Evolutionary conservation across 2,113 vertebrate genomes (phyloP).

Genomic region (Mobula hypostoma): DNA sequence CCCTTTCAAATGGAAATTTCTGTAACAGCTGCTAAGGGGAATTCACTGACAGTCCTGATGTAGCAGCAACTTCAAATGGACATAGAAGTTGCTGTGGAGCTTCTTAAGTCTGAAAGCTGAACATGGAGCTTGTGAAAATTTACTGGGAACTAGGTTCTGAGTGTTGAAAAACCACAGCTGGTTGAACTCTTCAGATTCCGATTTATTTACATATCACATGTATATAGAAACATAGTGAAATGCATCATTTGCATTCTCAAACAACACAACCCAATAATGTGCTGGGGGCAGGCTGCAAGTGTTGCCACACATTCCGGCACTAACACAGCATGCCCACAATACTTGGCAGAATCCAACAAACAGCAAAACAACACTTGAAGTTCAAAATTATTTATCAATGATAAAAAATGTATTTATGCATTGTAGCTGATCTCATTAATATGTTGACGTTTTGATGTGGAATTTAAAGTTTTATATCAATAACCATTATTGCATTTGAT

Average conservation of each 20-base stretch:
- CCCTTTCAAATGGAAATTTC: background rate
- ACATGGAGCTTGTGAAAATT: background rate
- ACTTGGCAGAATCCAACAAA: no score
- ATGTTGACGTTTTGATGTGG: background rate
- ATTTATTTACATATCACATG: no score
- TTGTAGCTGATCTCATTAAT: background rate
- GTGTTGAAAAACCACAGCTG: background rate
- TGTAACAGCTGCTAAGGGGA: background rate
- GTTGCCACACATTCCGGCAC: no score
- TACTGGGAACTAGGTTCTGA: background rate
- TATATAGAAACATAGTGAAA: no score
- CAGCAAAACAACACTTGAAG: background rate
- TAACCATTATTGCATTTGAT: background rate
- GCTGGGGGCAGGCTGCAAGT: no score
- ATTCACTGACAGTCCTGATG: background rate
- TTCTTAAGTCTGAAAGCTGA: background rate
- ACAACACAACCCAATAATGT: no score
- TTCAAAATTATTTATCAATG: background rate
- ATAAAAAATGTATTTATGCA: background rate
- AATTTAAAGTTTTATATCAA: background rate
- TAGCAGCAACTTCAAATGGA: background rate
- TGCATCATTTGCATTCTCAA: no score
- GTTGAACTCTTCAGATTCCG: background rate
- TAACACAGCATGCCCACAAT: no score
- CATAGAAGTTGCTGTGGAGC: background rate